Evolutionary conservation across 2,797 vertebrate genomes (phyloP), one percentile per base, ranked within the genome.

Genomic region (Oreortyx pictus): DNA sequence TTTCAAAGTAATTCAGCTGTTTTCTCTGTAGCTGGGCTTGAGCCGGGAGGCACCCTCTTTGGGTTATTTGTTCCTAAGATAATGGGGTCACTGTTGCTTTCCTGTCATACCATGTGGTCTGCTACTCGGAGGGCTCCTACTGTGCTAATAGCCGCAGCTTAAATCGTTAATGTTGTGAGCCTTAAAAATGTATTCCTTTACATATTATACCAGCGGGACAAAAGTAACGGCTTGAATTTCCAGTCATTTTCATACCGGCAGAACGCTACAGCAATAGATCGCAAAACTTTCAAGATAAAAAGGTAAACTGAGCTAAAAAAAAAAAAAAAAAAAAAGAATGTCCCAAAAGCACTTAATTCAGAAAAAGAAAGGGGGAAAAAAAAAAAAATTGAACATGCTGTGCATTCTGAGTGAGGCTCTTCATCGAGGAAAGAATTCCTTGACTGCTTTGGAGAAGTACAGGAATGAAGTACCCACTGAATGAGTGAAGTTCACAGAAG

Each of bases 1-100:
- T 91, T 81, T 89, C 84, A 91, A 95, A 95, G 67, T 88, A 76
- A 95, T 83, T 92, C 89, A 92, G 25, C 95, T 91, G 57, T 91
- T 95, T 95, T 96, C 39, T 61, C 49, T 93, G 74, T 96, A 96
- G 91, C 93, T 96, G 78, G 87, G 60, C 73, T 23, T 72, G 74
- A 93, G 60, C 85, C 20, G 65, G 86, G 75, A 93, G 68, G 68
- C 65, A 70, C 31, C 19, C 35, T 78, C 54, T 75, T 92, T 90
- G 76, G 79, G 59, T 90, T 52, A 44, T 92, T 94, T 73, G 43
- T 93, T 92, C 33, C 18, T 90, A 79, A 96, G 92, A 94, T 95
- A 81, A 79, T 39, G 29, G 44, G n/a, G 37, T 86, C 41, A 16
- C 23, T 86, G 18, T 84, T 79, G 24, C n/a, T 82, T 90, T 71